Conservation (phyloP, 2,888 invertebrate species). For the Sinodicranocentrus sp. region DNA sequence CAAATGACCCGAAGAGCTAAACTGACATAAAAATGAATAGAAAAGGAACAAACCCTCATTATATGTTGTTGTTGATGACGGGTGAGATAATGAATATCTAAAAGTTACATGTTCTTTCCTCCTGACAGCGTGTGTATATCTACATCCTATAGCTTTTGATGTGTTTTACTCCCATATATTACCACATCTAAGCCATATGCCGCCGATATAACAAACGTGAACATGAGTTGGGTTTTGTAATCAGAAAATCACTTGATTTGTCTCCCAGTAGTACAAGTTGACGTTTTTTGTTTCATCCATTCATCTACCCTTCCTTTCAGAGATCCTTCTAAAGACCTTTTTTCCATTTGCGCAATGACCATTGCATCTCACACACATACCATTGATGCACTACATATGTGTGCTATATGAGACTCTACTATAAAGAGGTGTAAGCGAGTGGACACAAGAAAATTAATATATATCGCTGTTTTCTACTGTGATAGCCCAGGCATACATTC, state of each 20-base stretch:
- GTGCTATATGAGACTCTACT: too few species aligned
- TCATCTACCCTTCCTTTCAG: not conserved
- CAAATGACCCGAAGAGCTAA: conserved; percentile 30
- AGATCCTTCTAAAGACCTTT: not conserved
- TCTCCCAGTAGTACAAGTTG: not conserved
- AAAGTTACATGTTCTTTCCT: conserved; percentile 32
- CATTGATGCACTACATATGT: too few species aligned
- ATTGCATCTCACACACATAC: too few species aligned
- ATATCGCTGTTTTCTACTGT: not conserved
- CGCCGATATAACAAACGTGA: not conserved
- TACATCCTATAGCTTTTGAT: not conserved
- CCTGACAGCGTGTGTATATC: conserved; percentile 23
- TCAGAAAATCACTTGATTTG: conserved; percentile 46
- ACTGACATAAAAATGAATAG: conserved; percentile 26
- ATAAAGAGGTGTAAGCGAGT: not conserved
- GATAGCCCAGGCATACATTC: too few species aligned
- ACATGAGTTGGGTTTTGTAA: conserved; percentile 18
- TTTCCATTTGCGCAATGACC: conserved; percentile 33
- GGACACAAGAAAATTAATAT: conserved; percentile 12
- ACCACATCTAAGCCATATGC: not conserved
- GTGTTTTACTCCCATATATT: not conserved
- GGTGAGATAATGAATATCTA: conserved; percentile 46
- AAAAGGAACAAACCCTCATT: not conserved
- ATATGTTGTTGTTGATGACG: conserved; percentile 22
- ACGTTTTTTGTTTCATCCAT: conserved; percentile 12